Evolutionary conservation across 2,888 invertebrate genomes (phyloP).

Genomic region (Adelphocoris suturalis): DNA sequence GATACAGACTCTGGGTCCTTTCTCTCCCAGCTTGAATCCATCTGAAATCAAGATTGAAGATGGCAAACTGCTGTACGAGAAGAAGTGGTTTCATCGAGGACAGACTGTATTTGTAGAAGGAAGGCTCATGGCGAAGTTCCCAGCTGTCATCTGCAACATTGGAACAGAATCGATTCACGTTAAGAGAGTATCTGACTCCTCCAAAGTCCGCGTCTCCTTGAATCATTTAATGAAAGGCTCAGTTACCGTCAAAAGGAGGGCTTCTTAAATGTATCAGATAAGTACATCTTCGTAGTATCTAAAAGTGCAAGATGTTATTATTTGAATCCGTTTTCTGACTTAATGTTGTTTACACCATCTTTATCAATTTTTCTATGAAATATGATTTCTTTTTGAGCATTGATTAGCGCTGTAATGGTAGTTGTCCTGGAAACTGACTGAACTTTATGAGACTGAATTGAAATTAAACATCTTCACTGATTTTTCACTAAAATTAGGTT

Average conservation of each 20-base stretch:
- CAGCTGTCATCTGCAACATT: constrained; percentile 94
- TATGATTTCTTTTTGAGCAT: background rate
- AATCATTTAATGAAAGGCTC: constrained; percentile 92
- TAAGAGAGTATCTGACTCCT: constrained; percentile 88
- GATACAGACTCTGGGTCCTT: constrained; percentile 65
- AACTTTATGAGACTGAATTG: constrained; percentile 42
- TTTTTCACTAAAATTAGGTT: too few relatives aligned
- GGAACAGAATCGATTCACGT: constrained; percentile 96
- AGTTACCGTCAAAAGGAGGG: constrained; percentile 91
- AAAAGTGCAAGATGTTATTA: too few relatives aligned
- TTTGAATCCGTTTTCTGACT: too few relatives aligned
- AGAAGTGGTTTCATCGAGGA: constrained; percentile 95
- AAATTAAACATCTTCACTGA: background rate
- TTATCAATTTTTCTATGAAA: background rate
- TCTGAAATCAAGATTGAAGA: constrained; percentile 94
- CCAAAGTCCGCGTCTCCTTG: constrained; percentile 90
- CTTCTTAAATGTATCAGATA: constrained; percentile 83
- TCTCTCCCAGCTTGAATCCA: constrained; percentile 61
- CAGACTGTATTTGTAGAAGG: constrained; percentile 96
- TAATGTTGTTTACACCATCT: too few relatives aligned
- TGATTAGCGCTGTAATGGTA: background rate
- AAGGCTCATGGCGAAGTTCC: constrained; percentile 89
- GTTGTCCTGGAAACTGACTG: constrained; percentile 41
- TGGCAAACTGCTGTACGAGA: constrained; percentile 94
- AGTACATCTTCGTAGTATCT: background rate